These are phyloP conservation scores for Oikopleura vanhoeffeni DNA, from an alignment of 23 tunicate species.

Conservation along the genomic window DNA sequence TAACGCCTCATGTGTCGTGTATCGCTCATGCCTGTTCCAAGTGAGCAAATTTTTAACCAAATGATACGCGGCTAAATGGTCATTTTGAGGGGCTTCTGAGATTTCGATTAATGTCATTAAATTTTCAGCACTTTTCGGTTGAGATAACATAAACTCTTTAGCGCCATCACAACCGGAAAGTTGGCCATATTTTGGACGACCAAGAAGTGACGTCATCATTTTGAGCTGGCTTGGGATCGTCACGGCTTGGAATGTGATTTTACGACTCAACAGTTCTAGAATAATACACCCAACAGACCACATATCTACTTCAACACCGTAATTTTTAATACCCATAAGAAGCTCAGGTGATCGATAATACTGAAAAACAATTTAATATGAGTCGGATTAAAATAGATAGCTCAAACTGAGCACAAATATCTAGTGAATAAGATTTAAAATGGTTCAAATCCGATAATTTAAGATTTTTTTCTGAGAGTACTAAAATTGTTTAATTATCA, in stretches of 20 bases:
- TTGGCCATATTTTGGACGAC: background rate
- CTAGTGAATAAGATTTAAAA: no score
- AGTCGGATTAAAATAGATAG: no score
- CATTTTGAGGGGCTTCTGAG: background rate
- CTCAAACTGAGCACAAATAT: no score
- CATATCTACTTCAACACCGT: conserved; percentile 38
- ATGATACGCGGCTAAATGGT: background rate
- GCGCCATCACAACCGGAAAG: background rate
- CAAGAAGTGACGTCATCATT: background rate
- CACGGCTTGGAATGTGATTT: conserved; percentile 40
- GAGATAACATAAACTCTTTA: background rate
- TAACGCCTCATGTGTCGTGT: conserved; percentile 44
- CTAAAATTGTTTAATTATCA: no score
- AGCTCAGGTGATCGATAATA: conserved; percentile 55
- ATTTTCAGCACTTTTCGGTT: background rate
- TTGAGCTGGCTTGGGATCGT: background rate
- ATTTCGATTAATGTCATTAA: background rate
- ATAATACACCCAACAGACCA: conserved; percentile 94
- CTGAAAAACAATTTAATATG: no score
- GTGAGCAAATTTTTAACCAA: background rate
- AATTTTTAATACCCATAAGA: conserved; percentile 42
- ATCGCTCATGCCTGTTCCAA: background rate
- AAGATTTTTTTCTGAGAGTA: no score
- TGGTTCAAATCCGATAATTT: no score
- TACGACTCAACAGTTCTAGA: conserved; percentile 44